Percentiles rank a stretch among this genome's conserved stretches.
Conservation (phyloP, 1,140 invertebrate genomes). For the Stegodyphus mimosarum region DNA sequence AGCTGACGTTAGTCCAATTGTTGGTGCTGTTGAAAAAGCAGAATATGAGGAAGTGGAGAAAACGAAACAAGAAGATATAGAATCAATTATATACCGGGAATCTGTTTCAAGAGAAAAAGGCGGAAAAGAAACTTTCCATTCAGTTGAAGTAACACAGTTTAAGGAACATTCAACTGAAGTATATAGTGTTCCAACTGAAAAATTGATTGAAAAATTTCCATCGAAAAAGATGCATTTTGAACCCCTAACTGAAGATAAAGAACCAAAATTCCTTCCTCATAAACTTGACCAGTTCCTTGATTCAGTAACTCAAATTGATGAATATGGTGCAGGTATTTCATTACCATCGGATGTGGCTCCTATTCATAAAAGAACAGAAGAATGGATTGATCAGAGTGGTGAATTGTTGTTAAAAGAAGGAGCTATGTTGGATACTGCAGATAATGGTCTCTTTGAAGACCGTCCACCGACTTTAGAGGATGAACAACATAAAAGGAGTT, state of each 20-base stretch:
- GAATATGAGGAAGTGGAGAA: constrained; percentile 54
- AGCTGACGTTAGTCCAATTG: background rate
- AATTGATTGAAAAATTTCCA: constrained; percentile 44
- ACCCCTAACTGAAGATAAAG: constrained; percentile 3
- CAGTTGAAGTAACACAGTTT: constrained; percentile 38
- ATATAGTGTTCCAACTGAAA: constrained; percentile 39
- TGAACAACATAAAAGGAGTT: constrained; percentile 46
- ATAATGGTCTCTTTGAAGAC: constrained; percentile 30
- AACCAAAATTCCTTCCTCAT: constrained; percentile 2
- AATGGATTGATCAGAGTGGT: constrained; percentile 53
- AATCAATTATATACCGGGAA: constrained; percentile 38
- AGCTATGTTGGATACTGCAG: background rate
- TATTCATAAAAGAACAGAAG: constrained; percentile 38
- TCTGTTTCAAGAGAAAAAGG: background rate
- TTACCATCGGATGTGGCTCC: constrained; percentile 26
- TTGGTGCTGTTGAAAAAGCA: constrained; percentile 26
- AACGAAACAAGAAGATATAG: background rate
- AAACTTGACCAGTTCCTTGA: constrained; percentile 38
- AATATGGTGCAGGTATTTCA: background rate
- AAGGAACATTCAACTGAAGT: constrained; percentile 22
- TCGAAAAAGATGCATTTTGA: constrained; percentile 42
- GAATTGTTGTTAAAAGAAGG: constrained; percentile 40
- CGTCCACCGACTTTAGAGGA: constrained; percentile 33
- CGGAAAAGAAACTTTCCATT: constrained; percentile 28
- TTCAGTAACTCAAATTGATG: constrained; percentile 24